Evolutionary conservation across 2,888 invertebrate species (phyloP).

Genomic region (Anagyrus pseudococci): DNA sequence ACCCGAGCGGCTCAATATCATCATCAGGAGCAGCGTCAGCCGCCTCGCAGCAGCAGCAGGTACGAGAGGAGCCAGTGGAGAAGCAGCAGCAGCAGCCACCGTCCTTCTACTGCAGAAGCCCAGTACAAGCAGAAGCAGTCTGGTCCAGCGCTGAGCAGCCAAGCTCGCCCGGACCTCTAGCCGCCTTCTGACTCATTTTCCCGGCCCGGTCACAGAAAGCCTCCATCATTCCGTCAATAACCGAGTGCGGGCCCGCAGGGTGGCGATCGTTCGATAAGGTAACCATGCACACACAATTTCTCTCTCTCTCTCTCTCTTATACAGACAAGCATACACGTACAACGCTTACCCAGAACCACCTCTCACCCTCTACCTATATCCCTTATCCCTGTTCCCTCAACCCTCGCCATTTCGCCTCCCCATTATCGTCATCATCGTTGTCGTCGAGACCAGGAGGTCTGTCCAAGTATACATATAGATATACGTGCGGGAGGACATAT

Average conservation of each 20-base stretch:
- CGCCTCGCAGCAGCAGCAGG: not conserved
- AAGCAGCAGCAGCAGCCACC: slow-evolving; percentile 3
- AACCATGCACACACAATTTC: slow-evolving; percentile 17
- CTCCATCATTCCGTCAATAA: slow-evolving; percentile 84
- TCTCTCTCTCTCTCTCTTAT: not conserved
- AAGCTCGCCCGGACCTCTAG: slow-evolving; percentile 21
- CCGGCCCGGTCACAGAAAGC: slow-evolving; percentile 65
- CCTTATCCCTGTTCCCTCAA: too few species aligned
- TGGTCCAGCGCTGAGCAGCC: slow-evolving; percentile 28
- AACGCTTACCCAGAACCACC: too few species aligned
- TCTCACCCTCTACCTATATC: too few species aligned
- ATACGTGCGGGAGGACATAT: too few species aligned
- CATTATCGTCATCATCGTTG: too few species aligned
- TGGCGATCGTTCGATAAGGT: slow-evolving; percentile 67
- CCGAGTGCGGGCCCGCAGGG: slow-evolving; percentile 81
- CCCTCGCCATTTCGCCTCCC: too few species aligned
- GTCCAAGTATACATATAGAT: too few species aligned
- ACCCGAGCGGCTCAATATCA: too few species aligned
- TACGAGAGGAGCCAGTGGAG: not conserved
- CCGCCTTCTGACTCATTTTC: slow-evolving; percentile 57
- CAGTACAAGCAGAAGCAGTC: slow-evolving; percentile 3
- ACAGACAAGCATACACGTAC: too few species aligned
- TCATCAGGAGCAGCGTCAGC: not conserved
- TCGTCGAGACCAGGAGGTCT: too few species aligned
- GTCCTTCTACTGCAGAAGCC: not conserved